phyloP scores from a whole-genome alignment of 2,888 invertebrate genomes.

The Scelioninae gen. 1 region DNA sequence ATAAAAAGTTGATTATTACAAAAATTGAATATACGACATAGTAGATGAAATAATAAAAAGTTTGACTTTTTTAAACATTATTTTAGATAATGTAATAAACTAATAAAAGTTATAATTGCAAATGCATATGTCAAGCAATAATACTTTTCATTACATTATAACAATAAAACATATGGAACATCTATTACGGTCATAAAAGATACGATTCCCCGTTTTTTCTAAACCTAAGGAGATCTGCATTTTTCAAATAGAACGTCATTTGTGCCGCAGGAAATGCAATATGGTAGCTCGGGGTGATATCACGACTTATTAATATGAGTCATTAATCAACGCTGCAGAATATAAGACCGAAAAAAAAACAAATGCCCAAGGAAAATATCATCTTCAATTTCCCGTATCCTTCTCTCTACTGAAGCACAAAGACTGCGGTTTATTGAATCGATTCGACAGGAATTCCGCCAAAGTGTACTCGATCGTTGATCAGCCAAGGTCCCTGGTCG shows the following conservation, averaged over 20 bases:
- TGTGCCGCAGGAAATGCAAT: conserved; percentile 42
- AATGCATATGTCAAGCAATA: too few species aligned
- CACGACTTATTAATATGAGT: conserved; percentile 61
- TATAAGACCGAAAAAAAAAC: background rate
- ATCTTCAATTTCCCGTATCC: conserved; percentile 48
- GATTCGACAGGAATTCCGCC: conserved; percentile 27
- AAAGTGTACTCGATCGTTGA: conserved; percentile 19
- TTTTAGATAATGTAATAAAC: too few species aligned
- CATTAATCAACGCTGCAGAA: conserved; percentile 26
- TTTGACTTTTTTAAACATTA: too few species aligned
- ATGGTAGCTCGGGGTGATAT: conserved; percentile 58
- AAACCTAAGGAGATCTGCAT: conserved; percentile 28
- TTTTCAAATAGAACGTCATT: conserved; percentile 46
- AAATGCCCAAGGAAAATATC: conserved; percentile 27
- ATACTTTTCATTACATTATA: conserved; percentile 10
- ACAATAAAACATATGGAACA: conserved; percentile 18
- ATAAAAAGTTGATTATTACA: too few species aligned
- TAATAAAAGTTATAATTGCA: too few species aligned
- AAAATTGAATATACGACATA: too few species aligned
- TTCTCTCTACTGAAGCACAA: conserved; percentile 17
- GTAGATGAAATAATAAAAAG: too few species aligned
- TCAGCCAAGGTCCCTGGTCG: conserved; percentile 35
- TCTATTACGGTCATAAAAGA: conserved; percentile 15
- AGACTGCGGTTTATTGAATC: conserved; percentile 35
- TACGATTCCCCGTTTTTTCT: conserved; percentile 8